Evolutionary conservation across 2,113 vertebrate genomes (phyloP), one percentile per base, ranked within the genome.

Genomic region (Colaptes auratus): DNA sequence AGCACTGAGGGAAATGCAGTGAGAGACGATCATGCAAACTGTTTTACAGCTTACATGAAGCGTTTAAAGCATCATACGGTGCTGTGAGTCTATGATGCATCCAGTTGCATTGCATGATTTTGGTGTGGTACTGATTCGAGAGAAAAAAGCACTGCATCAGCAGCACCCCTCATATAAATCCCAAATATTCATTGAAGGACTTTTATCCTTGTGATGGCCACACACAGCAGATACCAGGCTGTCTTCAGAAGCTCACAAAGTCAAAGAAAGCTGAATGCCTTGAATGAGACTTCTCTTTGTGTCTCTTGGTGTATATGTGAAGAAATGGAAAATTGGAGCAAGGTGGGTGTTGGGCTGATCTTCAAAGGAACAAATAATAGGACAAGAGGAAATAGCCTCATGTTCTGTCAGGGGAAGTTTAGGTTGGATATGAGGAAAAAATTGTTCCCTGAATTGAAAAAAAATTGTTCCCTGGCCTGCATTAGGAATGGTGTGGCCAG

Each of bases 221-320:
- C 35, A 39, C 2, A 2, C 3, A 18, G 6, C 0, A 2, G 65
- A 55, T 65, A 36, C 36, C n/a, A 42, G n/a, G 23, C 25, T 35
- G 84, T 18, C 52, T 74, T 73, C 25, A n/a, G n/a, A 42, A 36
- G 33, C 55, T 59, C 53, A 60, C 36, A 27, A 42, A 73, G 50
- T 55, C 36, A 42, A 33, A 77, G 19, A 74, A 82, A 70, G 30
- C 58, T 73, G 30, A 4, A 0, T 65, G 36, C 19, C 25, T 55
- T 0, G 3, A 65, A 30, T 14, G 9, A 78, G 12, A 7, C 13
- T 82, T 73, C 21, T 25, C 44, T 50, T 19, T 39, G 36, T 39
- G 9, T 39, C 36, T 39, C 36, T 39, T 39, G 11, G 39, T 50
- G 1, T 25, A 8, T 33, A 39, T 50, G 8, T 76, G 36, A 61